Evolutionary conservation across 2,888 invertebrate genomes (phyloP).

Genomic region (Sturmia bella): DNA sequence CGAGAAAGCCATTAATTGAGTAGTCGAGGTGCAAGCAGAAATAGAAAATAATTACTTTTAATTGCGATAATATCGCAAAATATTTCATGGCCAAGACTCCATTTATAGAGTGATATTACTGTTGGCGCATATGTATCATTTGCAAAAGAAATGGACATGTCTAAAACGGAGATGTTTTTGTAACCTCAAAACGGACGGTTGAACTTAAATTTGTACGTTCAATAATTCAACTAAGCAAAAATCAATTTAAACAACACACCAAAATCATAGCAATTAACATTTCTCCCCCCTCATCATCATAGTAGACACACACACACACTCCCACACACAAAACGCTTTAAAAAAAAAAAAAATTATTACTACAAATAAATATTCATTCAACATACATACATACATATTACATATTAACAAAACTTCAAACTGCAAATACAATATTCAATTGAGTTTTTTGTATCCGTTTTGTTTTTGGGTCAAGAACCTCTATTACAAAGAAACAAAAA

Average conservation of each 20-base stretch:
- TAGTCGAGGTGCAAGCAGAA: constrained; percentile 13
- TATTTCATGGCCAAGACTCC: too few relatives aligned
- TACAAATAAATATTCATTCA: constrained; percentile 12
- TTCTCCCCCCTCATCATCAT: neutral
- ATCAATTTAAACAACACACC: constrained; percentile 36
- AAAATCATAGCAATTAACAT: too few relatives aligned
- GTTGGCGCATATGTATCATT: too few relatives aligned
- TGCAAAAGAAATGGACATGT: too few relatives aligned
- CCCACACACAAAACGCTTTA: constrained; percentile 40
- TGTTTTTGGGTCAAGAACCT: constrained; percentile 53
- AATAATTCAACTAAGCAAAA: constrained; percentile 5
- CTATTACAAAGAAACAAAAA: constrained; percentile 66
- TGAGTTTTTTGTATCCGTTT: constrained; percentile 37
- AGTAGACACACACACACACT: neutral
- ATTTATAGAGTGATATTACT: too few relatives aligned
- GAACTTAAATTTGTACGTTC: neutral
- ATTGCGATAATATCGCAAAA: too few relatives aligned
- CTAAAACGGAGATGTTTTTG: neutral
- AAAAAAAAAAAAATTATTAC: constrained; percentile 38
- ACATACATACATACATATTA: constrained; percentile 12
- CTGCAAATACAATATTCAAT: constrained; percentile 54
- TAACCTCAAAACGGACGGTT: constrained; percentile 30
- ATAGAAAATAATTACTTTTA: too few relatives aligned
- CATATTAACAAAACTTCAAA: constrained; percentile 37
- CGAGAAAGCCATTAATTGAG: constrained; percentile 30